Conservation (phyloP, 2,797 vertebrate species). For the Melanotaenia boesemani region DNA sequence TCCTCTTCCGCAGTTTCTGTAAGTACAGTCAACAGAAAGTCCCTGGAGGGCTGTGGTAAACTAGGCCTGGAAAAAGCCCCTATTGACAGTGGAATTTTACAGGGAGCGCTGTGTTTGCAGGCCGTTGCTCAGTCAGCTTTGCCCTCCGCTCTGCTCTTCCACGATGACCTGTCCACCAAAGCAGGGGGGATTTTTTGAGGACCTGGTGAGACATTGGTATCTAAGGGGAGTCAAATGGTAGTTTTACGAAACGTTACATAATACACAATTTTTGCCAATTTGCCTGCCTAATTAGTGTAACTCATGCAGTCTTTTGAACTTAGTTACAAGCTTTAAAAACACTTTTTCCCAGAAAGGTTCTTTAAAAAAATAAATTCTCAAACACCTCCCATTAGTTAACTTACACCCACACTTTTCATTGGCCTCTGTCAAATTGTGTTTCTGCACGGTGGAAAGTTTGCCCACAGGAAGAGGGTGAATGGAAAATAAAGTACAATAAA, state of each 20-base stretch:
- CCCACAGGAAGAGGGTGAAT: conserved; percentile 22
- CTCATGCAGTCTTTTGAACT: not conserved
- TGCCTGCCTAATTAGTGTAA: not conserved
- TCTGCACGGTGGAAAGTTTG: not conserved
- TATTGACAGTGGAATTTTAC: conserved; percentile 73
- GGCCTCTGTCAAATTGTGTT: not conserved
- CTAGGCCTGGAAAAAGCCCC: conserved; percentile 72
- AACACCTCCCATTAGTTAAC: too few species aligned
- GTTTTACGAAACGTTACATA: not conserved
- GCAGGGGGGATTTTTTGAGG: conserved; percentile 7
- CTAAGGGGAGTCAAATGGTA: not conserved
- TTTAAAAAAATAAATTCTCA: too few species aligned
- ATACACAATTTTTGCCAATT: not conserved
- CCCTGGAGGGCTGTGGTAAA: conserved; percentile 60
- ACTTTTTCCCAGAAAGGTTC: not conserved
- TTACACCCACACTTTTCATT: not conserved
- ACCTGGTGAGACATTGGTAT: conserved; percentile 11
- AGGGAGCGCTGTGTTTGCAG: conserved; percentile 63
- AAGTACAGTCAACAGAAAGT: conserved; percentile 55
- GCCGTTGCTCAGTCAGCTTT: conserved; percentile 50
- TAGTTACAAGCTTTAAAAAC: not conserved
- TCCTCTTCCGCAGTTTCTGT: conserved; percentile 28
- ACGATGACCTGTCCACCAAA: conserved; percentile 47
- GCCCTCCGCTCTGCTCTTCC: conserved; percentile 26
- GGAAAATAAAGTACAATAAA: conserved; percentile 17